Conservation (phyloP, 2,113 vertebrate genomes). For the Chloroceryle aenea region DNA sequence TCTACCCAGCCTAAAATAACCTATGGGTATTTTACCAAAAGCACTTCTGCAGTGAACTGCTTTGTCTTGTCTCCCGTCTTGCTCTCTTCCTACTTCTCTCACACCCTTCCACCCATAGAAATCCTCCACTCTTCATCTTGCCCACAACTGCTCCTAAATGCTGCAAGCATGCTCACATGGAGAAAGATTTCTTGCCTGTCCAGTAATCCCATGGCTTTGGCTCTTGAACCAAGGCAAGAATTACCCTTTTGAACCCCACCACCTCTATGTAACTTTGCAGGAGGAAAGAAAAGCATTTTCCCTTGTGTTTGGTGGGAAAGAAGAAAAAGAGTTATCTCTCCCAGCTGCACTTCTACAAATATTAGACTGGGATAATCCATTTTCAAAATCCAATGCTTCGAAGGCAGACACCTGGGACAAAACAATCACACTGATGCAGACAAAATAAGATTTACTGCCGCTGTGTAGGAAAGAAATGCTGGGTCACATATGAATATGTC, state of each 20-base stretch:
- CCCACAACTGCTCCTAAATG: neutral
- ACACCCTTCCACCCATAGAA: neutral
- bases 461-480: neutral
- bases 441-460: neutral
- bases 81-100: neutral
- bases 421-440: neutral
- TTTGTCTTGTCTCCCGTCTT: neutral
- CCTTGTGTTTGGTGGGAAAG: neutral
- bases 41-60: neutral
- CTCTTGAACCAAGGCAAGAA: neutral
- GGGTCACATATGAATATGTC: neutral
- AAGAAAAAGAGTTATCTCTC: neutral
- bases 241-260: neutral
- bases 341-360: neutral
- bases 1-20: neutral
- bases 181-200: neutral
- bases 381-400: neutral
- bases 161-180: neutral
- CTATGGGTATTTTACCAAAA: neutral
- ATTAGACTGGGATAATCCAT: neutral
- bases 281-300: neutral
- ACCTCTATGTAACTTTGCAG: neutral
- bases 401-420: neutral
- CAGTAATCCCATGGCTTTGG: neutral
- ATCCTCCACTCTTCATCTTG: neutral